phyloP scores from a whole-genome alignment of 2,797 vertebrate genomes.

The Fistularia tabacaria region DNA sequence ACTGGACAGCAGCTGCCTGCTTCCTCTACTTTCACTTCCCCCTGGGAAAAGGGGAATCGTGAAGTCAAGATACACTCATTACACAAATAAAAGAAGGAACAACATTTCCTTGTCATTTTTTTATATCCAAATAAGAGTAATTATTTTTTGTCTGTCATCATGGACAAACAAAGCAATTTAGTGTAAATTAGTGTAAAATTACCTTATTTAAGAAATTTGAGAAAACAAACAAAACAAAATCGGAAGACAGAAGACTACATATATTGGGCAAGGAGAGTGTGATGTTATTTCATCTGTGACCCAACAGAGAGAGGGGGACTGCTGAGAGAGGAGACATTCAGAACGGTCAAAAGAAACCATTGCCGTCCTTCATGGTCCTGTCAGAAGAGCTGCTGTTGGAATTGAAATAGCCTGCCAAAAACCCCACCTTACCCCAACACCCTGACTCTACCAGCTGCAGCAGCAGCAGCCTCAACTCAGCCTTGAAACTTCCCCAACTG shows the following conservation, averaged over 20 bases:
- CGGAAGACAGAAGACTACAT: conserved; percentile 6
- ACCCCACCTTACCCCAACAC: conserved; percentile 15
- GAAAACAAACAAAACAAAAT: too few species aligned
- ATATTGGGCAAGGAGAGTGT: conserved; percentile 16
- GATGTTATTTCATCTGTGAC: conserved; percentile 18
- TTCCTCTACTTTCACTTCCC: conserved; percentile 78
- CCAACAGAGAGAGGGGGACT: conserved; percentile 2
- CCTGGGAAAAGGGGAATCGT: conserved; percentile 63
- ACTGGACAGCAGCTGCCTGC: conserved; percentile 82
- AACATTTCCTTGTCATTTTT: neutral
- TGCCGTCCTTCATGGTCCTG: conserved; percentile 29
- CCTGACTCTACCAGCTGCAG: conserved; percentile 3
- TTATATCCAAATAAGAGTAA: neutral
- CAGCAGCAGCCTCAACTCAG: conserved; percentile 15
- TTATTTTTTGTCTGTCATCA: too few species aligned
- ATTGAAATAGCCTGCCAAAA: conserved; percentile 29
- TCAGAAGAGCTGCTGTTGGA: conserved; percentile 55
- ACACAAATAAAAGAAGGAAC: too few species aligned
- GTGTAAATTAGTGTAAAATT: too few species aligned
- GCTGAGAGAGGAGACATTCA: conserved; percentile 4
- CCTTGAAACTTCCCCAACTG: conserved; percentile 6
- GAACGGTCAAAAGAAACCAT: conserved; percentile 7
- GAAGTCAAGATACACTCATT: neutral
- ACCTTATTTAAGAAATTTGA: too few species aligned
- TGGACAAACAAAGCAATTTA: too few species aligned